Percentiles rank a stretch among this genome's conserved stretches.
Evolutionary conservation across 2,113 vertebrate species (phyloP).

Genomic region (Cebus imitator): DNA sequence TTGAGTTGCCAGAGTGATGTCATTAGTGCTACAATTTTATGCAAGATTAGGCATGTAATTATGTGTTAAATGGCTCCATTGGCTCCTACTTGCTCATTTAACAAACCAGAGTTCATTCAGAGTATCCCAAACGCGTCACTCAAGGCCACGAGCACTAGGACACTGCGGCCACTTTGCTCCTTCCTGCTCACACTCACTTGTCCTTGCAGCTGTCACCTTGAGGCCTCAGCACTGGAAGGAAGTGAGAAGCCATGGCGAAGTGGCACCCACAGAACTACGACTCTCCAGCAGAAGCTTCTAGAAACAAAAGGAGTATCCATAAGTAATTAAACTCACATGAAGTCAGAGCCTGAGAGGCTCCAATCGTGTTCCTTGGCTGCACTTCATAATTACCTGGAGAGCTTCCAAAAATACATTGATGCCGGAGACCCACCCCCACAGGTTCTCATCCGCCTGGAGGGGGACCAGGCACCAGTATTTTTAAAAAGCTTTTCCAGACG

Average conservation of each 20-base stretch:
- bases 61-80: conserved; percentile 83
- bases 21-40: conserved; percentile 84
- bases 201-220: neutral
- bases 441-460: neutral
- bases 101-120: conserved; percentile 80
- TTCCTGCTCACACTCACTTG: neutral
- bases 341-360: neutral
- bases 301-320: neutral
- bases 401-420: neutral
- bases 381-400: neutral
- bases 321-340: neutral
- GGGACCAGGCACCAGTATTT: neutral
- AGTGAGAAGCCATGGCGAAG: neutral
- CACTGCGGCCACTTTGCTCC: neutral
- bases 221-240: neutral
- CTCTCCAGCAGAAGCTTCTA: neutral
- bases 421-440: neutral
- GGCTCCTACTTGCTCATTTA: conserved; percentile 75
- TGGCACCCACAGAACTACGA: neutral
- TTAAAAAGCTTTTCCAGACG: neutral
- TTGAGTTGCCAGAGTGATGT: conserved; percentile 74
- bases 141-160: conserved; percentile 55
- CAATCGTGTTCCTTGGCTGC: neutral
- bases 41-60: conserved; percentile 87
- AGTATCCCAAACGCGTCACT: conserved; percentile 76